These are phyloP conservation scores for Pungitius pungitius DNA, from an alignment of 2,113 vertebrate genomes.

Conservation along the genomic window DNA sequence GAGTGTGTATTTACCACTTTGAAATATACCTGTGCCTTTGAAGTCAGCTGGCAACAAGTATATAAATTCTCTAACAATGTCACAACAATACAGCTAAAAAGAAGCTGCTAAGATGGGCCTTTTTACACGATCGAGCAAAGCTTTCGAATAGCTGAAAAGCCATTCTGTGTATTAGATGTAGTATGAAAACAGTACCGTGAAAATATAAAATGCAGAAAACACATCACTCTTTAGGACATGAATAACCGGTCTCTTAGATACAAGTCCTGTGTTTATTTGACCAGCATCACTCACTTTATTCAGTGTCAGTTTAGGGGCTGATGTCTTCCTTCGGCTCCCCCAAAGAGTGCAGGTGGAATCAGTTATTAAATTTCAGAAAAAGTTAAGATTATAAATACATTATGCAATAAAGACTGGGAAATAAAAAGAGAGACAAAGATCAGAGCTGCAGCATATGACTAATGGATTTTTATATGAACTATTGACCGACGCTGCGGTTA, in stretches of 20 bases:
- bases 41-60: neutral
- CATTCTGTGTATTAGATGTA: too few species aligned
- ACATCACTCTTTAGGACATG: neutral
- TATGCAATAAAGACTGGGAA: neutral
- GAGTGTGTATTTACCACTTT: neutral
- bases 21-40: constrained; percentile 5
- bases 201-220: neutral
- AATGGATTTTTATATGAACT: neutral
- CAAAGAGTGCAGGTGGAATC: neutral
- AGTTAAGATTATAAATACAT: neutral
- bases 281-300: neutral
- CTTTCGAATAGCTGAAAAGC: neutral
- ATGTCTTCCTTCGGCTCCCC: too few species aligned
- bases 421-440: constrained; percentile 11
- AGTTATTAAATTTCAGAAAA: neutral
- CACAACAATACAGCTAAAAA: constrained; percentile 6
- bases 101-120: neutral
- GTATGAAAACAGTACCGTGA: neutral
- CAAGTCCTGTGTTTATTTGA: neutral
- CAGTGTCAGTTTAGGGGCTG: neutral
- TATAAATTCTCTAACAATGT: neutral
- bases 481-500: neutral
- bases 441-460: neutral
- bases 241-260: neutral
- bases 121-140: neutral